Base-by-base conservation (phyloP, 30 jellyfish, hydroid and myxozoan genomes). In the Sanderia malayensis region DNA sequence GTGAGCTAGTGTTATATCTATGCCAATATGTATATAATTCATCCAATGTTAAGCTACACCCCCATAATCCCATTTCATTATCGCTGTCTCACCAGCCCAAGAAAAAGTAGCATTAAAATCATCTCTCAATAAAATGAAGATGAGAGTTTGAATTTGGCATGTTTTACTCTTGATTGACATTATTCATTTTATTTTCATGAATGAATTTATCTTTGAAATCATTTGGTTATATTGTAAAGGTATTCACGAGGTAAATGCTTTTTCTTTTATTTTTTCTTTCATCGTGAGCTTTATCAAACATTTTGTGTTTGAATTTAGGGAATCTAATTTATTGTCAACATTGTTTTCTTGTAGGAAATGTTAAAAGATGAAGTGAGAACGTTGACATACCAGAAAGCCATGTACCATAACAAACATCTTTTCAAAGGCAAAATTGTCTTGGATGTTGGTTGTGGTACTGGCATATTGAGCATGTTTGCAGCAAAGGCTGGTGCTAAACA, bases 381-480 rank as follows among this genome's bases (percentile, higher is more conserved):
- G 27, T 31, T 86, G 73, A 87, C 97, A 37, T 93, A 93, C 70
- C 89, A 95, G 26, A 81, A 93, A 4, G 86, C 99, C 27, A 93
- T 93, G 97, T 93, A 86, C 74, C 94, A 87, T 71, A 93, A 93
- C 73, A 81, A 76, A 58, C 96, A 93, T 58, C 74, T 93, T 74
- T 93, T 93, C 74, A 86, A 87, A 68, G 99, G 73, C 31, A 93
- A 93, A 73, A 63, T 93, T 27, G 99, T 93, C 0, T 80, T 93
- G 33, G 99, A 93, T 84, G 99, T 93, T 70, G 99, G 99, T 29
- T 93, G 99, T 79, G 99, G 99, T 46, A 93, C 99, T 47, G 99
- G 99, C 13, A 93, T 93, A 45, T 74, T 93, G 26, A 47, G 97
- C 71, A 86, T 93, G 96, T 93, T 93, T 87, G 99, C 99, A 23